phyloP scores from a whole-genome alignment of 1,140 invertebrate genomes.

The Aphis craccivora region DNA sequence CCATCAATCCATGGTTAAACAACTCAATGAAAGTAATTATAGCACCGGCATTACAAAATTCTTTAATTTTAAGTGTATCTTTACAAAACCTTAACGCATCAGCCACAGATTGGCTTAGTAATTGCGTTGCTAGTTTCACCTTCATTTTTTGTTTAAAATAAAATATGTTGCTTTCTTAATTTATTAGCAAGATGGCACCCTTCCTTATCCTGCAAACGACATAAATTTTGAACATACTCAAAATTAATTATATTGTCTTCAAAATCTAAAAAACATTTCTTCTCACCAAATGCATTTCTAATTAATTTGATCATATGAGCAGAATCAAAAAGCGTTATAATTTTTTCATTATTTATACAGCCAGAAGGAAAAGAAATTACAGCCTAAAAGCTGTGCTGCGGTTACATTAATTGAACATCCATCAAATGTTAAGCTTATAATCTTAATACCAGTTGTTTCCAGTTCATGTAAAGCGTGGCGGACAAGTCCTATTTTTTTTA shows the following conservation, averaged over 20 bases:
- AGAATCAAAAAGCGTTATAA: conserved; percentile 49
- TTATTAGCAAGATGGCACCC: conserved; percentile 62
- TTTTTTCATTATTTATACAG: conserved; percentile 5
- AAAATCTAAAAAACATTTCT: conserved; percentile 57
- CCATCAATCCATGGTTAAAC: not conserved
- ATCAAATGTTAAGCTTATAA: conserved; percentile 57
- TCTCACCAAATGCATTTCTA: conserved; percentile 54
- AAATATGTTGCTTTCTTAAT: conserved; percentile 61
- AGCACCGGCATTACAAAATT: not conserved
- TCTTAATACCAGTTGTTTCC: conserved; percentile 48
- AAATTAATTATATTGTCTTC: conserved; percentile 61
- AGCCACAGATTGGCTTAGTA: conserved; percentile 62
- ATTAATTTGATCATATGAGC: conserved; percentile 59
- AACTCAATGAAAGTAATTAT: not conserved
- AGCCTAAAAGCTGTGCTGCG: conserved; percentile 55
- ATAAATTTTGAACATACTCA: conserved; percentile 61
- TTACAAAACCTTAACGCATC: conserved; percentile 58
- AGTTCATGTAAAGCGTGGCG: conserved; percentile 59
- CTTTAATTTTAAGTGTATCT: not conserved
- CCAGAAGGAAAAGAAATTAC: conserved; percentile 55
- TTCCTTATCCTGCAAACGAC: conserved; percentile 61
- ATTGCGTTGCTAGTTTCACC: conserved; percentile 58
- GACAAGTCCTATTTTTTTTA: conserved; percentile 62
- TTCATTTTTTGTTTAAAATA: conserved; percentile 61
- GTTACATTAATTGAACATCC: conserved; percentile 56